These are phyloP conservation scores for Taphrorychus bicolor DNA, from an alignment of 2,888 invertebrate species.

Conservation along the genomic window DNA sequence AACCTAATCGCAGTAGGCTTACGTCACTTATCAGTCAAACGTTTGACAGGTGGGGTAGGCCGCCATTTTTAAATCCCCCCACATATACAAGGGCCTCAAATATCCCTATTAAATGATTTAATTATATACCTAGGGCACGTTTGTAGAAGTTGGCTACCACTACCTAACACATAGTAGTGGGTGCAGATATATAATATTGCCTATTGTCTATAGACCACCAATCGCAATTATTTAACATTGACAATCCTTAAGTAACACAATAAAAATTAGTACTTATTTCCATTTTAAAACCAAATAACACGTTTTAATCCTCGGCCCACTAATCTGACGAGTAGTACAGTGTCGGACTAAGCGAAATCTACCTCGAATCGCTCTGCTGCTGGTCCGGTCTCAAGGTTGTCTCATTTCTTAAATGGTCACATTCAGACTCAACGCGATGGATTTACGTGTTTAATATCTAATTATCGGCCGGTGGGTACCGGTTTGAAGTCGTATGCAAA, in stretches of 20 bases:
- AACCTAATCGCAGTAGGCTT: background rate
- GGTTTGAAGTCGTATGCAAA: background rate
- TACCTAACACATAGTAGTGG: too few relatives aligned
- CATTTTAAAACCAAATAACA: conserved; percentile 22
- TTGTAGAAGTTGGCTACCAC: too few relatives aligned
- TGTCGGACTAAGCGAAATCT: conserved; percentile 18
- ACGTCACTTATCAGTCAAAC: background rate
- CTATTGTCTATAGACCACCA: too few relatives aligned
- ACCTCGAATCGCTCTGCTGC: conserved; percentile 8
- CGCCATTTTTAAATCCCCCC: background rate
- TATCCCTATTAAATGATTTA: too few relatives aligned
- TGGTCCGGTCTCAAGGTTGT: conserved; percentile 17
- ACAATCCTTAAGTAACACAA: background rate
- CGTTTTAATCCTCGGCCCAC: conserved; percentile 11
- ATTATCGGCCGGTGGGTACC: background rate
- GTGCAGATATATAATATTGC: too few relatives aligned
- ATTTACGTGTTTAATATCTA: background rate
- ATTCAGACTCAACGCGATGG: conserved; percentile 5
- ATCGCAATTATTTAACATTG: background rate
- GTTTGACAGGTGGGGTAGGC: background rate
- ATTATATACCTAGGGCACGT: too few relatives aligned
- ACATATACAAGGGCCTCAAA: too few relatives aligned
- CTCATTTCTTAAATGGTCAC: conserved; percentile 17
- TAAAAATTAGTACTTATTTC: conserved; percentile 3
- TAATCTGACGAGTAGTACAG: conserved; percentile 17